Evolutionary conservation across 2,113 vertebrate species (phyloP).

Genomic region (Pygathrix nemaeus): DNA sequence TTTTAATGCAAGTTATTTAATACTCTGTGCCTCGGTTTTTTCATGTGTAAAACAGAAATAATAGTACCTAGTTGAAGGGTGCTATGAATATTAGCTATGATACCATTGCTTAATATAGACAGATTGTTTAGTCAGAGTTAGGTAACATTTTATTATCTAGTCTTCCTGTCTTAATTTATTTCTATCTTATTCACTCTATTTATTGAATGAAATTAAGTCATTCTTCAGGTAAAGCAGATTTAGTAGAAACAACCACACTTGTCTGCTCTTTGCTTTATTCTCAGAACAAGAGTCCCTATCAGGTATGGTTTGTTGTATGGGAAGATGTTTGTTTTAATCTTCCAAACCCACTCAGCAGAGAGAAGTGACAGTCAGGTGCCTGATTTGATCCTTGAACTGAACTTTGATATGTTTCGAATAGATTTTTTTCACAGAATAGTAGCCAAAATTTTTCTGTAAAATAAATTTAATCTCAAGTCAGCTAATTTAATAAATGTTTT

Average conservation of each 20-base stretch:
- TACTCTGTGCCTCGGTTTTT: slow-evolving; percentile 18
- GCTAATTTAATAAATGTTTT: slow-evolving; percentile 30
- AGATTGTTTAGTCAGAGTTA: background rate
- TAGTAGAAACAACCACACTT: background rate
- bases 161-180: slow-evolving; percentile 25
- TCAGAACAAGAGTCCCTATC: background rate
- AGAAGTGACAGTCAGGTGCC: background rate
- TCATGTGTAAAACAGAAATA: slow-evolving; percentile 34
- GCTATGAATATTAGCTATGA: background rate
- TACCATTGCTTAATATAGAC: background rate
- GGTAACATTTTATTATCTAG: background rate
- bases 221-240: slow-evolving; percentile 3
- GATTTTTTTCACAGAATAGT: slow-evolving; percentile 14
- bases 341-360: background rate
- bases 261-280: background rate
- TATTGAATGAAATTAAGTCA: background rate
- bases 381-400: background rate
- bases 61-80: background rate
- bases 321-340: background rate
- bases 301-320: background rate
- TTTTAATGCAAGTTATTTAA: background rate
- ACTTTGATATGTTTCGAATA: background rate
- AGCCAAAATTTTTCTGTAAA: slow-evolving; percentile 17
- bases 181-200: background rate
- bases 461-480: slow-evolving; percentile 42